Evolutionary conservation across 2,797 vertebrate genomes (phyloP).

Genomic region (Gambusia yucatana): DNA sequence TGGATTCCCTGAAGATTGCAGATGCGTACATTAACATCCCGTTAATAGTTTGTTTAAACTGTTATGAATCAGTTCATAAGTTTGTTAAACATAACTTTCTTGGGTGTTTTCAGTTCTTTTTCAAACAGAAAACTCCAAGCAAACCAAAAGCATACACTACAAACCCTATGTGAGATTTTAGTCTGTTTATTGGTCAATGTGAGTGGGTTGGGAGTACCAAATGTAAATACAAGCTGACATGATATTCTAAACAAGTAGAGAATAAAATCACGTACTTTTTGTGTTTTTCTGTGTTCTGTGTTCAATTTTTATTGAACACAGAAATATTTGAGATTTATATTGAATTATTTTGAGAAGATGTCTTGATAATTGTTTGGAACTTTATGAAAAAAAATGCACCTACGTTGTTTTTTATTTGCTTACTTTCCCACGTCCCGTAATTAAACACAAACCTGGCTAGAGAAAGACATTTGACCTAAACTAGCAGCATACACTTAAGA

Average conservation of each 20-base stretch:
- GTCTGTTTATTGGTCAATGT: background rate
- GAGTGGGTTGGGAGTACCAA: background rate
- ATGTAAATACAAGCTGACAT: background rate
- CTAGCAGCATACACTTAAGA: background rate
- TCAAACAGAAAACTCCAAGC: background rate
- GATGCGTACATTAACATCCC: background rate
- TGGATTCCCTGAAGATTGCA: background rate
- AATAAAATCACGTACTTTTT: background rate
- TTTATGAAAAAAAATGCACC: background rate
- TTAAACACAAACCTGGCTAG: background rate
- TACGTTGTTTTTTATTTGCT: background rate
- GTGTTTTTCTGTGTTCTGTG: background rate
- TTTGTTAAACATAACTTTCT: background rate
- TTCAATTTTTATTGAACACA: background rate
- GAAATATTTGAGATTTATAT: background rate
- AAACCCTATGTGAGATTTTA: background rate
- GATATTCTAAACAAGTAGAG: background rate
- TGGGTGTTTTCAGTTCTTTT: background rate
- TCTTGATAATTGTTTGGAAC: background rate
- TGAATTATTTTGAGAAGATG: background rate
- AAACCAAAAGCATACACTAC: background rate
- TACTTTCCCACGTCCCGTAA: background rate
- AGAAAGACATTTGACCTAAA: background rate
- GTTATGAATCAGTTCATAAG: background rate
- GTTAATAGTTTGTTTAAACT: background rate